Percentiles rank a stretch among this genome's conserved stretches.
Evolutionary conservation across 2,797 vertebrate species (phyloP).

Genomic region (Tapirus indicus): DNA sequence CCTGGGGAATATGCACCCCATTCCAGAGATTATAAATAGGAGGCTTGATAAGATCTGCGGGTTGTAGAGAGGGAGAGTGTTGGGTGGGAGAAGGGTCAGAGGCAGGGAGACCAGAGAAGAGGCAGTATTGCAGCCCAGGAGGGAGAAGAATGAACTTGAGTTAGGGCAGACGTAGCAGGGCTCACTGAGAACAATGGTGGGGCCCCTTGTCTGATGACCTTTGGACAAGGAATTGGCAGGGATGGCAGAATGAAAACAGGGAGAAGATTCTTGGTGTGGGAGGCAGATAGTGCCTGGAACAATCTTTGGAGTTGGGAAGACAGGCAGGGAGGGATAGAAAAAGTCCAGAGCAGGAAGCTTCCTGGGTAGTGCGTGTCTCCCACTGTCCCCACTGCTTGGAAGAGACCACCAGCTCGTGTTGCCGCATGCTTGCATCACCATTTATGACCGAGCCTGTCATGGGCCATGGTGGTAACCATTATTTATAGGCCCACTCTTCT

Average conservation of each 20-base stretch:
- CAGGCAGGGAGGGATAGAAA: background rate
- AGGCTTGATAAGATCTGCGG: background rate
- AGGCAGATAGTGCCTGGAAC: background rate
- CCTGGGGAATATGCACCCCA: too few relatives aligned
- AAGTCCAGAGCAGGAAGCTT: background rate
- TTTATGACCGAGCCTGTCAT: background rate
- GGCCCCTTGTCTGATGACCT: background rate
- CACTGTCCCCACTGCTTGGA: background rate
- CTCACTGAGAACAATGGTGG: background rate
- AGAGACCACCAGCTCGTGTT: background rate
- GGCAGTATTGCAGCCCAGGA: background rate
- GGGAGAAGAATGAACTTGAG: background rate
- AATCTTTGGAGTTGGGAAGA: background rate
- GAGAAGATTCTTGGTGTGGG: background rate
- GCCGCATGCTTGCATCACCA: accelerated
- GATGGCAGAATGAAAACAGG: background rate
- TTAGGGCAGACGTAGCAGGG: accelerated
- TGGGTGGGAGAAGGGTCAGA: background rate
- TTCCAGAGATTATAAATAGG: background rate
- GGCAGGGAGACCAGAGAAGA: background rate
- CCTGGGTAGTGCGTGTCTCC: background rate
- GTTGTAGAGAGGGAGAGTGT: background rate
- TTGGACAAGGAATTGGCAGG: background rate
- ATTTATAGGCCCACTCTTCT: background rate
- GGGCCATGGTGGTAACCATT: background rate